A percentile compares a stretch with the other conserved stretches of the same genome.
Evolutionary conservation across 2,113 vertebrate genomes (phyloP).

Genomic region (Spea multiplicata): DNA sequence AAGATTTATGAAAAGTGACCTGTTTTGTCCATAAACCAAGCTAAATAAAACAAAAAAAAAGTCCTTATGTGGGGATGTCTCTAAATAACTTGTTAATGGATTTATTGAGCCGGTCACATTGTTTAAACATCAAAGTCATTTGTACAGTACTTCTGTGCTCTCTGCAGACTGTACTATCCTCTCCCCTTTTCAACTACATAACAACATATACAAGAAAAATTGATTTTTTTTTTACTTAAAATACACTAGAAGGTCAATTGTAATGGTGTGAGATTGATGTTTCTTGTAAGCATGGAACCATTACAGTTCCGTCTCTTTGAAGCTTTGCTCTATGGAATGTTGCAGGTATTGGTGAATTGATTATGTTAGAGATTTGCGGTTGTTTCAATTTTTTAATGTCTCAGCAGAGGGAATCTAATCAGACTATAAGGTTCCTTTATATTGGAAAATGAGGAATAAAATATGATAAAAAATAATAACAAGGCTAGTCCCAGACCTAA

Average conservation of each 20-base stretch:
- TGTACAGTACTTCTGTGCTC: neutral
- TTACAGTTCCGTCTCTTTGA: neutral
- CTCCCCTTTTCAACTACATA: conserved; percentile 24
- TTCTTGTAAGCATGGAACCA: conserved; percentile 38
- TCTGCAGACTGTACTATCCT: neutral
- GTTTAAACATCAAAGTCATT: conserved; percentile 26
- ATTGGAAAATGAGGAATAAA: neutral
- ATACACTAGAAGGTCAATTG: conserved; percentile 22
- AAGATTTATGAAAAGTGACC: too few relatives aligned
- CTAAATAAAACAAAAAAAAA: neutral
- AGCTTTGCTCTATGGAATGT: neutral
- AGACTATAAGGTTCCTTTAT: neutral
- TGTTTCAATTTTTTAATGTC: neutral
- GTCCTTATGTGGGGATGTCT: neutral
- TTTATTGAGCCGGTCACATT: neutral
- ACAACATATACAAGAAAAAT: conserved; percentile 16
- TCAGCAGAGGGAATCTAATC: neutral
- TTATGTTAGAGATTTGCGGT: conserved; percentile 14
- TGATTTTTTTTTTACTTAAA: conserved; percentile 41
- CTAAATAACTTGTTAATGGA: conserved; percentile 1
- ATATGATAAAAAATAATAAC: neutral
- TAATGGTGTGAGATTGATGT: conserved; percentile 25
- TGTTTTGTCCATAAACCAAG: too few relatives aligned
- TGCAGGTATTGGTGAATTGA: conserved; percentile 24
- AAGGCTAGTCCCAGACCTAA: neutral